Evolutionary conservation across 1,140 invertebrate species (phyloP).

Genomic region (Papilio polytes): DNA sequence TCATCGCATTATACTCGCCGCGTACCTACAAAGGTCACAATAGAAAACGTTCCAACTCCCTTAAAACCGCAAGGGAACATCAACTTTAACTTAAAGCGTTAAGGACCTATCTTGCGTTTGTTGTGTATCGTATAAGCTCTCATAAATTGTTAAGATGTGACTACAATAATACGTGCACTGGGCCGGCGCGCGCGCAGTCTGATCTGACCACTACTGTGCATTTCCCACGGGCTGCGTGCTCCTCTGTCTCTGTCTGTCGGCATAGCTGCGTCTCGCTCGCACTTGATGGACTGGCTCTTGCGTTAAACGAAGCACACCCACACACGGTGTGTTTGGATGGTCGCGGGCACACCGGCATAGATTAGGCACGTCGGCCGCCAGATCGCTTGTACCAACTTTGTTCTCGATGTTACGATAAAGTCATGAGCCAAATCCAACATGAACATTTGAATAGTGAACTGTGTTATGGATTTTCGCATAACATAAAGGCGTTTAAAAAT

Average conservation of each 20-base stretch:
- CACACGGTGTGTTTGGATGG: slow-evolving; percentile 81
- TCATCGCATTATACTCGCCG: slow-evolving; percentile 71
- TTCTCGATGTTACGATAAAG: slow-evolving; percentile 34
- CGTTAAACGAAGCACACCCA: slow-evolving; percentile 82
- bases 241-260: slow-evolving; percentile 54
- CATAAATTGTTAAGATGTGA: slow-evolving; percentile 62
- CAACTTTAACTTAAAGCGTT: slow-evolving; percentile 53
- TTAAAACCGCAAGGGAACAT: slow-evolving; percentile 49
- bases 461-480: neutral
- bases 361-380: slow-evolving; percentile 75
- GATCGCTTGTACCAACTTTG: slow-evolving; percentile 44
- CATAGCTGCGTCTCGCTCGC: slow-evolving; percentile 63
- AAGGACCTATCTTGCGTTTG: neutral
- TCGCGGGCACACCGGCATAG: slow-evolving; percentile 73
- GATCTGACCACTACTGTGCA: slow-evolving; percentile 84
- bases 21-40: slow-evolving; percentile 63
- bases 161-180: slow-evolving; percentile 81
- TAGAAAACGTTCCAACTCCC: slow-evolving; percentile 53
- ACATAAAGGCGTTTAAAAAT: neutral
- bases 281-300: slow-evolving; percentile 80
- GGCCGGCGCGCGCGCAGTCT: slow-evolving; percentile 80
- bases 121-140: slow-evolving; percentile 60
- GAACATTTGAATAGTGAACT: neutral
- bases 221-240: slow-evolving; percentile 82
- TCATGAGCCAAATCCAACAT: neutral